Evolutionary conservation across 2,797 vertebrate species (phyloP).

Genomic region (Petrocephalus schoutedeni): DNA sequence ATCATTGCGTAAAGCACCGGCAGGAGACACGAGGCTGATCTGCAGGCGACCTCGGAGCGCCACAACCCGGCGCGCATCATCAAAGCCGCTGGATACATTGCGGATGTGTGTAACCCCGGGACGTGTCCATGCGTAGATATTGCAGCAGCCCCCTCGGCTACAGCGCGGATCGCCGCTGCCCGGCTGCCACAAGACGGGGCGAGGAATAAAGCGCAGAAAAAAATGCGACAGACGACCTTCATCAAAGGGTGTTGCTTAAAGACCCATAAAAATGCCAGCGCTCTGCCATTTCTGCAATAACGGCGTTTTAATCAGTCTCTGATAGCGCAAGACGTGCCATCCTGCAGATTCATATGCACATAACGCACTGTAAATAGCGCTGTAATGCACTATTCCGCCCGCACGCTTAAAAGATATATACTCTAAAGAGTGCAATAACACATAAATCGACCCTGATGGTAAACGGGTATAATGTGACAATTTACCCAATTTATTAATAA

Average conservation of each 20-base stretch:
- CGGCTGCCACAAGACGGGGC: neutral
- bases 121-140: slow-evolving; percentile 18
- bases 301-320: neutral
- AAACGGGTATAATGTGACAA: neutral
- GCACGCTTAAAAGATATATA: neutral
- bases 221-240: slow-evolving; percentile 26
- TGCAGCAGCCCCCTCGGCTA: slow-evolving; percentile 6
- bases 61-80: neutral
- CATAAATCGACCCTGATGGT: neutral
- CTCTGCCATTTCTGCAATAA: neutral
- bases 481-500: neutral
- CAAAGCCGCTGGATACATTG: neutral
- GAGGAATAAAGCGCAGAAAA: neutral
- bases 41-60: neutral
- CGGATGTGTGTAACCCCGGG: neutral
- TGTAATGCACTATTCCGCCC: neutral
- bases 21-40: neutral
- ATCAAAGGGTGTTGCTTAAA: neutral
- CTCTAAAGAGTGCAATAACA: neutral
- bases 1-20: neutral
- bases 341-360: neutral
- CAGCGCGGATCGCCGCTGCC: neutral
- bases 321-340: slow-evolving; percentile 2
- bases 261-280: neutral
- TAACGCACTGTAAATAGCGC: neutral